Base-by-base conservation (phyloP, 2,113 vertebrate genomes). In the Hippocampus comes region DNA sequence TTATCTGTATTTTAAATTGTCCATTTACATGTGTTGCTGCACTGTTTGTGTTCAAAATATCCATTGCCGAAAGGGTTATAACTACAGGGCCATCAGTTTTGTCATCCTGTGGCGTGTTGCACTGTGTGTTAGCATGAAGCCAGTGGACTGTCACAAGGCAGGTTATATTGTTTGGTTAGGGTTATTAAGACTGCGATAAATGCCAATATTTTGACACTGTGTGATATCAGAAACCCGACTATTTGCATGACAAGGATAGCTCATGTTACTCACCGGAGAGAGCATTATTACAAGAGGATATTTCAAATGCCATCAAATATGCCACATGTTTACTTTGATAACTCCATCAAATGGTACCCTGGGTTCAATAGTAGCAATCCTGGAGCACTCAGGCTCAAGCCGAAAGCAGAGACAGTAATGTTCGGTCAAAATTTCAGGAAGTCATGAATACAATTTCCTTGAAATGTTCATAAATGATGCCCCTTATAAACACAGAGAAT, bases 281-380 rank as follows among this genome's bases (percentile, higher is more conserved):
- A 30, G 30, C 84, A 88, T 89, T 87, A 87, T 88, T 87, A 90
- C 81, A 84, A 82, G 81, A 86, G 87, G 87, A 89, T 85, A 89
- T 90, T 89, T 90, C 85, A 89, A 87, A 91, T 46, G 76, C 84
- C 76, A 87, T 89, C 83, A 86, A 87, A 89, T 84, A 81, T 84
- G 80, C 82, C 87, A 88, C 88, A 88, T 84, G 67, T 91, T 89
- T 89, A 85, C 87, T 89, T 90, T 91, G 87, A 91, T 89, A 88
- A 87, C 86, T 90, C 86, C 85, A 90, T 90, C 90, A 87, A 84
- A 89, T 82, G 88, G 86, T 82, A 87, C 83, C 86, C 83, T 56
- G 73, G 87, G 83, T 87, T 88, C 88, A 89, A 89, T 89, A 85
- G 87, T 61, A 82, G 87, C 87, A 86, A 88, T 90, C 81, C 84